Conservation (phyloP, 2,797 vertebrate genomes). For the Catharus ustulatus region DNA sequence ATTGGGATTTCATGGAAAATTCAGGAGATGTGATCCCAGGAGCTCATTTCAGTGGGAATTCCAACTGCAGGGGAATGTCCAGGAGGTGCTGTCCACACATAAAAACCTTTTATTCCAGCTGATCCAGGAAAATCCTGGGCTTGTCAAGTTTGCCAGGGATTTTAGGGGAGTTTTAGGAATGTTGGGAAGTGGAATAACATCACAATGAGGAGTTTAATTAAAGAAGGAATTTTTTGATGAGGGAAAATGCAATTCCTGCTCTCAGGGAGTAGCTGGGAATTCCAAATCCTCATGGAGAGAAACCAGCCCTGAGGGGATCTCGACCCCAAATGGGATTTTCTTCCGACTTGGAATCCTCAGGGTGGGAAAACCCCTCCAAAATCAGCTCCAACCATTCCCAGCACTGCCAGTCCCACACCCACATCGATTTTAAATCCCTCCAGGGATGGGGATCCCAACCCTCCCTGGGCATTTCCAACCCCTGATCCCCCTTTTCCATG, state of each 20-base stretch:
- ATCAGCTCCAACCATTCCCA: not conserved
- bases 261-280: not conserved
- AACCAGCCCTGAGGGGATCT: not conserved
- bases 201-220: not conserved
- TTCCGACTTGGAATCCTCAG: not conserved
- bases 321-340: rapidly evolving
- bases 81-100: no score
- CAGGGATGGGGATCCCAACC: rapidly evolving
- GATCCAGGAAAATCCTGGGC: rapidly evolving
- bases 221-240: not conserved
- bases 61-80: not conserved
- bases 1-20: not conserved
- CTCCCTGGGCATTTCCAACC: not conserved
- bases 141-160: not conserved
- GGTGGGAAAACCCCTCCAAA: not conserved
- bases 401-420: not conserved
- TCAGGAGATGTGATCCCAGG: not conserved
- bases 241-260: not conserved
- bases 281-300: not conserved
- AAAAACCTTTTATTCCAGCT: not conserved
- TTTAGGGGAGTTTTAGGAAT: not conserved
- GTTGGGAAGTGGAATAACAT: not conserved
- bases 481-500: no score
- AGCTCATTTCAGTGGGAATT: not conserved
- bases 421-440: not conserved